A percentile compares a stretch with the other conserved stretches of the same genome.
These are phyloP conservation scores for Lithosia quadra DNA, from an alignment of 2,888 invertebrate species.

Conservation along the genomic window DNA sequence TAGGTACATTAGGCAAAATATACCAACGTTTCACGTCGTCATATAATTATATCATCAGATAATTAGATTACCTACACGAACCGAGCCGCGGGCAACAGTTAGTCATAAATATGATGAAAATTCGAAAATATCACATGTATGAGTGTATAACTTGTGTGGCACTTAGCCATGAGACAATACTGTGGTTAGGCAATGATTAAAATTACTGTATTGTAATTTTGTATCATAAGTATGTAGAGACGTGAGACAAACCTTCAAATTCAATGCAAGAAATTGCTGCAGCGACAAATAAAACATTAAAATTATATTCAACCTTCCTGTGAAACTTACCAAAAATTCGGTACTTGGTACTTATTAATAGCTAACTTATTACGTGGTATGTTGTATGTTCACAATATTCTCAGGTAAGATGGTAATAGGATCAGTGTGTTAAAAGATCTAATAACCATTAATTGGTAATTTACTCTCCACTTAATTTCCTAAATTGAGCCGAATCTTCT, in stretches of 20 bases:
- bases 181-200: not conserved
- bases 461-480: too few relatives aligned
- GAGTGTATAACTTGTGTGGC: not conserved
- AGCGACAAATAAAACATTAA: not conserved
- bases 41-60: too few relatives aligned
- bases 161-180: not conserved
- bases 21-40: not conserved
- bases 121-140: not conserved
- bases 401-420: too few relatives aligned
- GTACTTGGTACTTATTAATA: too few relatives aligned
- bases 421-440: too few relatives aligned
- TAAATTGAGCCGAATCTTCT: too few relatives aligned
- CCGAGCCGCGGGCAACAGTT: not conserved
- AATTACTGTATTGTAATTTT: slow-evolving; percentile 5
- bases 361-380: too few relatives aligned
- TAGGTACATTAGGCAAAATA: too few relatives aligned
- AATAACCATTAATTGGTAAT: too few relatives aligned
- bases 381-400: too few relatives aligned
- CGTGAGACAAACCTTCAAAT: slow-evolving; percentile 12
- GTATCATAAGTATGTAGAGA: not conserved
- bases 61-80: too few relatives aligned
- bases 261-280: not conserved
- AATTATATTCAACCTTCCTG: not conserved
- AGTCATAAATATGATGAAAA: not conserved
- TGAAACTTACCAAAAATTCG: not conserved